Conservation (phyloP, 2,113 vertebrate species). For the Isurus oxyrinchus region DNA sequence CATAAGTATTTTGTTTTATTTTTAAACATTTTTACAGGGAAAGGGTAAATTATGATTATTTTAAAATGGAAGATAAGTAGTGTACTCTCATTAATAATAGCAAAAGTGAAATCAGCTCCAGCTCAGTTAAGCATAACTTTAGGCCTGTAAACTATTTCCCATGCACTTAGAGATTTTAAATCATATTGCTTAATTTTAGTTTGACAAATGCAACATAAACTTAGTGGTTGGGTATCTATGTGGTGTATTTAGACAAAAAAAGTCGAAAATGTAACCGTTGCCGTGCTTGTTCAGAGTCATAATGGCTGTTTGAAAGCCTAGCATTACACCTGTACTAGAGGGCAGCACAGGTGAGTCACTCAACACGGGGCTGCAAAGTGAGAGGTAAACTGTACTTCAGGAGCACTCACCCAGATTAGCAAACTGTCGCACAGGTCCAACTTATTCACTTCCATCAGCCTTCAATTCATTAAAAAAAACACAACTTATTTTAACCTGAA, state of each 20-base stretch:
- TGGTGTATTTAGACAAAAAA: not conserved
- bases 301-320: slow-evolving; percentile 9
- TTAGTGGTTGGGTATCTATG: not conserved
- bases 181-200: too few relatives aligned
- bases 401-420: slow-evolving; percentile 56
- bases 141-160: not conserved
- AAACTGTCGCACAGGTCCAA: slow-evolving; percentile 62
- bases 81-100: not conserved
- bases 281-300: not conserved
- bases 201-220: not conserved
- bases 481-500: not conserved
- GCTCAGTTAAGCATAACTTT: not conserved
- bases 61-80: not conserved
- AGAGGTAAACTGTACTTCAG: too few relatives aligned
- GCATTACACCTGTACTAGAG: not conserved
- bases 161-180: not conserved
- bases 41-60: too few relatives aligned
- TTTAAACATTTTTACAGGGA: not conserved
- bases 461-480: slow-evolving; percentile 39
- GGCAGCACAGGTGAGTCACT: slow-evolving; percentile 11
- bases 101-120: not conserved
- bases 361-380: not conserved
- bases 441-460: slow-evolving; percentile 58
- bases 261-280: not conserved
- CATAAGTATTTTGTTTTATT: not conserved